Evolutionary conservation across 2,113 vertebrate species (phyloP).

Genomic region (Antechinus flavipes): DNA sequence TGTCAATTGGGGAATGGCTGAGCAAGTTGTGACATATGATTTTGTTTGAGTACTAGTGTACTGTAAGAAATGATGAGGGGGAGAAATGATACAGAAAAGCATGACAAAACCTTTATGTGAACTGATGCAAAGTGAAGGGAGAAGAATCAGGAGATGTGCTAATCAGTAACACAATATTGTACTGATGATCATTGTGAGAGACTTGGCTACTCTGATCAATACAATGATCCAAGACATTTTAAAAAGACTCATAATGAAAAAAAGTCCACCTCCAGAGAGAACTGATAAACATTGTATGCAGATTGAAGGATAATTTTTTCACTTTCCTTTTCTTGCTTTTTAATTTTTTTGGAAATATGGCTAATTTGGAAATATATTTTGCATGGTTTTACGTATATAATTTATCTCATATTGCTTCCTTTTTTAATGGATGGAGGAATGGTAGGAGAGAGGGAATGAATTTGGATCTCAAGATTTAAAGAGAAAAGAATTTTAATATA

Average conservation of each 20-base stretch:
- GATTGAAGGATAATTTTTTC: neutral
- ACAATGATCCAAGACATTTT: neutral
- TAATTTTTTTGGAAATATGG: neutral
- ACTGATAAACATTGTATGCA: neutral
- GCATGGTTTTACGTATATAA: neutral
- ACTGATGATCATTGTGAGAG: neutral
- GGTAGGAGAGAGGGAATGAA: neutral
- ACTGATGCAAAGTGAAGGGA: neutral
- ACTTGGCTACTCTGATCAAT: neutral
- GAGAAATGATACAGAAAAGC: neutral
- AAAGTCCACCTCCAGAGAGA: neutral
- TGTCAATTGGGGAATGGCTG: neutral
- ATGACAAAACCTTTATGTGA: neutral
- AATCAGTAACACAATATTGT: neutral
- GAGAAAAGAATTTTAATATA: neutral
- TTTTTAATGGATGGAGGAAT: neutral
- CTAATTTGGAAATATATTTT: neutral
- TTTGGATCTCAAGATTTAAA: neutral
- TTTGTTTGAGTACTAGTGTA: neutral
- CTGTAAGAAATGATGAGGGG: neutral
- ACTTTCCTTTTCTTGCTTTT: neutral
- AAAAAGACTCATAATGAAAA: neutral
- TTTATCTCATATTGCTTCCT: neutral
- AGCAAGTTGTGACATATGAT: neutral
- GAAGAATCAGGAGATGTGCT: neutral